These are phyloP conservation scores for Spinus olivaceus DNA, from an alignment of 2,797 vertebrate genomes.

Conservation along the genomic window DNA sequence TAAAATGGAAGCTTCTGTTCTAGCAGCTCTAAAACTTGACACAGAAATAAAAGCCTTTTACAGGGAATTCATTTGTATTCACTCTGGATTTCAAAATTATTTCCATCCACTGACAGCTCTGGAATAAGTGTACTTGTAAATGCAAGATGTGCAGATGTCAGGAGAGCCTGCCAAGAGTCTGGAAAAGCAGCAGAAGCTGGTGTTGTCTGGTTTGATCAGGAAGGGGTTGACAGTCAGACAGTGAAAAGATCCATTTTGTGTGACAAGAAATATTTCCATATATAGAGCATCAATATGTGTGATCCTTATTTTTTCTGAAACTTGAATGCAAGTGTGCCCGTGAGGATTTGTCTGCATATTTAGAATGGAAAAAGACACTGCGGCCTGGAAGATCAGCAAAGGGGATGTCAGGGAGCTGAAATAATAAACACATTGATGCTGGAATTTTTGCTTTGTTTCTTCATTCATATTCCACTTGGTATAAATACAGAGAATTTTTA, in stretches of 20 bases:
- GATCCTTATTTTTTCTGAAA: slow-evolving; percentile 24
- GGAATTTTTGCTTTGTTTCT: slow-evolving; percentile 3
- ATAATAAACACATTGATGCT: background rate
- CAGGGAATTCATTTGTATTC: slow-evolving; percentile 51
- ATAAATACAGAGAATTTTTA: background rate
- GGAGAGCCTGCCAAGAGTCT: slow-evolving; percentile 30
- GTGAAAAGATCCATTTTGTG: slow-evolving; percentile 52
- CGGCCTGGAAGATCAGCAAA: background rate
- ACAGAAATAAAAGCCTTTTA: slow-evolving; percentile 51
- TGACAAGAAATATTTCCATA: slow-evolving; percentile 47
- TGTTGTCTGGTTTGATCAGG: slow-evolving; percentile 58
- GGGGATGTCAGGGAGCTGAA: background rate
- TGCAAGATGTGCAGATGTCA: slow-evolving; percentile 45
- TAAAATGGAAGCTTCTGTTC: slow-evolving; percentile 57
- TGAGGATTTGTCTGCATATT: background rate
- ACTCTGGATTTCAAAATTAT: slow-evolving; percentile 59
- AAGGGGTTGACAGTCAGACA: slow-evolving; percentile 32
- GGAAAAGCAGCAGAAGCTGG: slow-evolving; percentile 31
- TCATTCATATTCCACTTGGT: slow-evolving; percentile 6
- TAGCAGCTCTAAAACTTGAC: background rate
- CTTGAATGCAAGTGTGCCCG: background rate
- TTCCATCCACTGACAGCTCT: slow-evolving; percentile 55
- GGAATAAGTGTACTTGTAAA: slow-evolving; percentile 54
- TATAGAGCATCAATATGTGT: background rate
- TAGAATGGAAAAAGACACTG: background rate